These are phyloP conservation scores for Thermophis baileyi DNA, from an alignment of 2,113 vertebrate species.

Conservation along the genomic window DNA sequence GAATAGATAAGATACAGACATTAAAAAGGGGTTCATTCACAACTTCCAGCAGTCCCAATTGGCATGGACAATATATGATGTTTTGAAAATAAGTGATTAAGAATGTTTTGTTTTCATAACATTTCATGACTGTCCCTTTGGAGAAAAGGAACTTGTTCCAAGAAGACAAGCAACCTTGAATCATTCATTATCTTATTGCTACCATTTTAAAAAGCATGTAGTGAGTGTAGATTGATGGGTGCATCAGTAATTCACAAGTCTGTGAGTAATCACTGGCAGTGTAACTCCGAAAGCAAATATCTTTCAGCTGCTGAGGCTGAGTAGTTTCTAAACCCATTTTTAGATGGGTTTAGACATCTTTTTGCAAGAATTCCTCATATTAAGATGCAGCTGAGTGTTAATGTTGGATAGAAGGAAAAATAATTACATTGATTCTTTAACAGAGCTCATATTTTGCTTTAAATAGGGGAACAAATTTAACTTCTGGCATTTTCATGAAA, in stretches of 20 bases:
- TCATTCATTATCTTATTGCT: not conserved
- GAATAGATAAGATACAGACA: not conserved
- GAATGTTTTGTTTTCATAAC: not conserved
- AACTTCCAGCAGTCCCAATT: not conserved
- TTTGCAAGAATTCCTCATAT: not conserved
- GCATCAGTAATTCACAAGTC: not conserved
- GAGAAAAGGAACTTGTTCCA: conserved; percentile 5
- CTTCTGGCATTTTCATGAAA: not conserved
- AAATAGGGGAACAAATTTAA: not conserved
- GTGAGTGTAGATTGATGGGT: conserved; percentile 1
- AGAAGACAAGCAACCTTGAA: conserved; percentile 21
- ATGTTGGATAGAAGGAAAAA: not conserved
- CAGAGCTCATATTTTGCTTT: not conserved
- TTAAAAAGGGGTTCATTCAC: not conserved
- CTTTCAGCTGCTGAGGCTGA: not conserved
- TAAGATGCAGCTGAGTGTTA: not conserved
- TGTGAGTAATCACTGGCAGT: not conserved
- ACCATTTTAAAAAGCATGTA: conserved; percentile 16
- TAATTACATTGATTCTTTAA: no score
- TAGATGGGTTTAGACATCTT: no score
- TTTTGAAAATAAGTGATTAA: conserved; percentile 4
- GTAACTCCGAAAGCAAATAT: not conserved
- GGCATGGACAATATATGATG: not conserved
- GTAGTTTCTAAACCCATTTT: not conserved
- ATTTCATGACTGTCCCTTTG: not conserved